These are phyloP conservation scores for Drosophila macrospina DNA, from an alignment of 2,888 invertebrate genomes.

Conservation along the genomic window DNA sequence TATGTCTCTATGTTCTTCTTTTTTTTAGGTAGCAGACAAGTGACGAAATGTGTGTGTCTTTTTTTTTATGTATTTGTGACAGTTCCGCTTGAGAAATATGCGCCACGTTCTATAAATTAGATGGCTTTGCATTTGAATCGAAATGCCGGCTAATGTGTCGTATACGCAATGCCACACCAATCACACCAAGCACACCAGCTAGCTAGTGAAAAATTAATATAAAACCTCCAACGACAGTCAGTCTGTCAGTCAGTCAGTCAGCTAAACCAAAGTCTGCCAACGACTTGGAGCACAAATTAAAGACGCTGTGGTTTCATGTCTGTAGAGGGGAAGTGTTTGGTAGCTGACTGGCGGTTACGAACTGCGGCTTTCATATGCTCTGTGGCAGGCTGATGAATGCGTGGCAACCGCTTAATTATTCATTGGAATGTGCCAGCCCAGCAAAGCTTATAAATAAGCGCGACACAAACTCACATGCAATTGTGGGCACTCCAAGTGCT, in stretches of 20 bases:
- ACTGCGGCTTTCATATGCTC: slow-evolving; percentile 50
- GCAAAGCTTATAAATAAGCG: slow-evolving; percentile 70
- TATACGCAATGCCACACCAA: slow-evolving; percentile 55
- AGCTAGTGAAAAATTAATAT: slow-evolving; percentile 44
- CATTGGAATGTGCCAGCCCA: slow-evolving; percentile 65
- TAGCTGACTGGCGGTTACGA: slow-evolving; percentile 15
- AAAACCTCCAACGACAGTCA: slow-evolving; percentile 25
- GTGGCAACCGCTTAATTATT: slow-evolving; percentile 77
- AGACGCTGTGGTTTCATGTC: slow-evolving; percentile 59
- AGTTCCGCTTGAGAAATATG: slow-evolving; percentile 61
- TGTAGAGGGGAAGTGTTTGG: neutral
- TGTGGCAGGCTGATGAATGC: slow-evolving; percentile 59
- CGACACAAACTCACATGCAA: slow-evolving; percentile 55
- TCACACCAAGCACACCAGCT: slow-evolving; percentile 17
- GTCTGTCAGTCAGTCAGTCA: slow-evolving; percentile 4
- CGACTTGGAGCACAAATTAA: slow-evolving; percentile 49
- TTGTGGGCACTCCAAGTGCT: slow-evolving; percentile 48
- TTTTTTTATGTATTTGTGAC: neutral
- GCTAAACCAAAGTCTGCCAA: neutral
- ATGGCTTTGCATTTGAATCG: slow-evolving; percentile 61
- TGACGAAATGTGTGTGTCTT: slow-evolving; percentile 65
- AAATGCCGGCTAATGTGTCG: slow-evolving; percentile 59
- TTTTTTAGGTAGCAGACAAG: slow-evolving; percentile 38
- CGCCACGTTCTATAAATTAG: slow-evolving; percentile 70
- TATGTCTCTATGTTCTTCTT: slow-evolving; percentile 54